A percentile compares a stretch with the other conserved stretches of the same genome.
phyloP scores from a whole-genome alignment of 2,113 vertebrate species.

The Protomyctophum bolini region DNA sequence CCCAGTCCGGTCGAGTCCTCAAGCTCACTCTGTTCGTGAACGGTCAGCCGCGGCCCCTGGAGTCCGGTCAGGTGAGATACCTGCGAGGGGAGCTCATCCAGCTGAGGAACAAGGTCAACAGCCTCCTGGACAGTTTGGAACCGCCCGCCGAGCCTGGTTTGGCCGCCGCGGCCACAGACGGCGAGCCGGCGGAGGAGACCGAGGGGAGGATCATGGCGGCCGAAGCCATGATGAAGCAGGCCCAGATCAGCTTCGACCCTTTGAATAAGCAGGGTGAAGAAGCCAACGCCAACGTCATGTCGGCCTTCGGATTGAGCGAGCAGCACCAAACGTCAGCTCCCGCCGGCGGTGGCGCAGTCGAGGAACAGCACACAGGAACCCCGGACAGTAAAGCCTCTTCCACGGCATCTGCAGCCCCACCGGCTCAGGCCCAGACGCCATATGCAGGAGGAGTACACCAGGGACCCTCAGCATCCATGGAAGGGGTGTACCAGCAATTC shows the following conservation, averaged over 20 bases:
- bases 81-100: slow-evolving; percentile 96
- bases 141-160: slow-evolving; percentile 89
- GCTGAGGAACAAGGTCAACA: slow-evolving; percentile 97
- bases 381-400: slow-evolving; percentile 96
- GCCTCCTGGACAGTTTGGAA: slow-evolving; percentile 92
- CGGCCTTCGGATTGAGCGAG: slow-evolving; percentile 90
- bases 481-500: slow-evolving; percentile 80
- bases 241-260: slow-evolving; percentile 96
- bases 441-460: slow-evolving; percentile 88
- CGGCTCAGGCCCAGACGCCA: slow-evolving; percentile 82
- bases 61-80: slow-evolving; percentile 97
- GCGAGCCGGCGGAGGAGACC: slow-evolving; percentile 79
- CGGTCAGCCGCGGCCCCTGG: slow-evolving; percentile 94
- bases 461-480: slow-evolving; percentile 86
- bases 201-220: slow-evolving; percentile 86
- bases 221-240: slow-evolving; percentile 86
- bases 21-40: slow-evolving; percentile 77
- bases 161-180: slow-evolving; percentile 82
- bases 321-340: slow-evolving; percentile 89
- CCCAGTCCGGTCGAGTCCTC: no score
- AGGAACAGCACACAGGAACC: slow-evolving; percentile 90
- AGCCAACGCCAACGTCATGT: slow-evolving; percentile 98
- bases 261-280: slow-evolving; percentile 95
- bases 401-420: slow-evolving; percentile 86
- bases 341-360: slow-evolving; percentile 77